A percentile compares a stretch with the other conserved stretches of the same genome.
phyloP scores from a whole-genome alignment of 64 coral and sea anemone genomes.

The Astreopora myriophthalma region DNA sequence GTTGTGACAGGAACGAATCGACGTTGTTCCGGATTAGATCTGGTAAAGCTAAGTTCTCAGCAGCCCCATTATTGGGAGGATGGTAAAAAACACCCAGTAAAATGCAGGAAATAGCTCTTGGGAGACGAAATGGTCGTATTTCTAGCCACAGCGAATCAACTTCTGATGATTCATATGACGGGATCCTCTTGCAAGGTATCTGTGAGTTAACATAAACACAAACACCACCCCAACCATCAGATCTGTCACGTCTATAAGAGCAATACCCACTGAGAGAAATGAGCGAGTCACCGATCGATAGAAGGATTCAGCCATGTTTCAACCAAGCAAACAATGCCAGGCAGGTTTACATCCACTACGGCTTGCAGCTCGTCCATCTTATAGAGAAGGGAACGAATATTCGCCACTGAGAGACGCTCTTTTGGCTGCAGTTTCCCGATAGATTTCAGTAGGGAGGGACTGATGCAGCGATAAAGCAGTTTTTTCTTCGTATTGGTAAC shows the following conservation, averaged over 20 bases:
- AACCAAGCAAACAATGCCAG: background rate
- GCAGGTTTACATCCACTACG: background rate
- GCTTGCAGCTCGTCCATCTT: background rate
- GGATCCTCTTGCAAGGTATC: background rate
- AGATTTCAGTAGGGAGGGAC: too few species aligned
- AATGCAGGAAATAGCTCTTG: background rate
- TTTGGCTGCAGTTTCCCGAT: too few species aligned
- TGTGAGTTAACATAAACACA: slow-evolving; percentile 42
- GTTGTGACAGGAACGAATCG: too few species aligned
- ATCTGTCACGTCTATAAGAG: background rate
- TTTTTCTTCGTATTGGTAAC: too few species aligned
- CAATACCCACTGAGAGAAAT: background rate
- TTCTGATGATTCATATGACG: slow-evolving; percentile 6
- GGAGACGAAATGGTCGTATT: slow-evolving; percentile 17
- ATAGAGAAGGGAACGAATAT: background rate
- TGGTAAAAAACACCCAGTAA: slow-evolving; percentile 11
- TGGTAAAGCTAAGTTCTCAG: too few species aligned
- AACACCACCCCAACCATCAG: background rate
- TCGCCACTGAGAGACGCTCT: too few species aligned
- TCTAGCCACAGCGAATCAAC: slow-evolving; percentile 44
- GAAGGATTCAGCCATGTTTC: background rate
- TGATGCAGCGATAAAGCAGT: too few species aligned
- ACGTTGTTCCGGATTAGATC: too few species aligned
- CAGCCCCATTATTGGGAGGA: background rate
- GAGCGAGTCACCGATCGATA: background rate